A percentile compares a stretch with the other conserved stretches of the same genome.
Evolutionary conservation across 2,888 invertebrate species (phyloP).

Genomic region (Sphaerophoria taeniata): DNA sequence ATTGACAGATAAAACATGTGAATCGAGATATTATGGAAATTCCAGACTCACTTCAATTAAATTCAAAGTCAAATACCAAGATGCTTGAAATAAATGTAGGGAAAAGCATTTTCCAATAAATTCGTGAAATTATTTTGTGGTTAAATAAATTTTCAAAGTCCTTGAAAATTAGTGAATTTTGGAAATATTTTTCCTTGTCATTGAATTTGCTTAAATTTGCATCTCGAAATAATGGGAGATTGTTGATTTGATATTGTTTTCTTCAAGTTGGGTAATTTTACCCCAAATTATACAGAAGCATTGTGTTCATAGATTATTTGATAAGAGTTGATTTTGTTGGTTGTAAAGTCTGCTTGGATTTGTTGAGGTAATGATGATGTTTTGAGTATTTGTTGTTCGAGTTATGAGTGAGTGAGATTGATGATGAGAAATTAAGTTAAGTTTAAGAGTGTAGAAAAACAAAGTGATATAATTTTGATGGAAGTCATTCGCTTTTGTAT

Average conservation of each 20-base stretch:
- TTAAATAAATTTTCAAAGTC: neutral
- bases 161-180: neutral
- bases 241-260: neutral
- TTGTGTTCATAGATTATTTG: slow-evolving; percentile 26
- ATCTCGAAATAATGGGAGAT: too few species aligned
- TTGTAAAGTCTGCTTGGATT: neutral
- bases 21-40: slow-evolving; percentile 17
- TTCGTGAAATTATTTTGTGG: neutral
- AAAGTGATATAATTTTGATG: neutral
- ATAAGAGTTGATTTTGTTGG: neutral
- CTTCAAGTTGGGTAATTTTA: neutral
- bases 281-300: neutral
- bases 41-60: slow-evolving; percentile 2
- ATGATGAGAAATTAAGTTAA: neutral
- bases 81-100: neutral
- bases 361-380: slow-evolving; percentile 26
- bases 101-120: slow-evolving; percentile 13
- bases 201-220: neutral
- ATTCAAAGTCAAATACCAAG: neutral
- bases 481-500: too few species aligned
- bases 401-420: slow-evolving; percentile 8
- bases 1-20: slow-evolving; percentile 1
- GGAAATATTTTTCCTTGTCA: neutral
- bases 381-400: slow-evolving; percentile 16
- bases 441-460: neutral